Conservation (phyloP, 2,888 invertebrate genomes). For the Alitta virens region DNA sequence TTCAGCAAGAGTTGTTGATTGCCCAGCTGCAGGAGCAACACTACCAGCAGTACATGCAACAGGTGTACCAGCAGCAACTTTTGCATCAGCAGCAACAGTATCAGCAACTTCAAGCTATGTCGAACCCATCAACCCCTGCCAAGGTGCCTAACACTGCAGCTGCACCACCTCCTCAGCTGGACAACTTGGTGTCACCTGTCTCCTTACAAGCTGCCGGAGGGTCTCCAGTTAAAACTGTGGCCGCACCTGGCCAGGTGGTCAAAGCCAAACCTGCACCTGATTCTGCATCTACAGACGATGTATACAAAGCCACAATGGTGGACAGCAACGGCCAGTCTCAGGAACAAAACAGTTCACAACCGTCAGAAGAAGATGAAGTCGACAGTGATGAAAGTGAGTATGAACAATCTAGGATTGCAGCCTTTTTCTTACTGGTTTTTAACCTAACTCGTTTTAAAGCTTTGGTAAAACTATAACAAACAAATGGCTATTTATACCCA, state of each 20-base stretch:
- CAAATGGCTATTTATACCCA: too few relatives aligned
- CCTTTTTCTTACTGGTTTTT: too few relatives aligned
- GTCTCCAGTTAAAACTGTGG: too few relatives aligned
- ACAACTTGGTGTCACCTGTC: neutral
- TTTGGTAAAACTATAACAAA: too few relatives aligned
- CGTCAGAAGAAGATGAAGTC: neutral
- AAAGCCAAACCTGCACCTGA: too few relatives aligned
- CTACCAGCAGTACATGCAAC: slow-evolving; percentile 98
- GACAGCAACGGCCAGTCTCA: too few relatives aligned
- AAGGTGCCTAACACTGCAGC: neutral
- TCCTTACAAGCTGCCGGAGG: neutral
- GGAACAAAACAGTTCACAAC: too few relatives aligned
- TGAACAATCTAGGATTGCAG: too few relatives aligned
- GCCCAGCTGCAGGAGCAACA: slow-evolving; percentile 96
- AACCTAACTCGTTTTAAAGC: too few relatives aligned
- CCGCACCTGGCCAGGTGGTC: too few relatives aligned
- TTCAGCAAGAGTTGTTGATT: slow-evolving; percentile 87
- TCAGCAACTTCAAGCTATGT: slow-evolving; percentile 44
- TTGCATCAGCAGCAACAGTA: slow-evolving; percentile 61
- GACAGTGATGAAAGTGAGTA: neutral
- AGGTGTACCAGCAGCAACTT: slow-evolving; percentile 65
- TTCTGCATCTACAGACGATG: too few relatives aligned
- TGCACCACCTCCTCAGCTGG: neutral
- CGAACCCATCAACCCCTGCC: neutral
- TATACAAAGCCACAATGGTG: too few relatives aligned